Percentiles rank a stretch among this genome's conserved stretches.
These are phyloP conservation scores for Dryoscopus gambensis DNA, from an alignment of 2,113 vertebrate genomes.

Conservation along the genomic window DNA sequence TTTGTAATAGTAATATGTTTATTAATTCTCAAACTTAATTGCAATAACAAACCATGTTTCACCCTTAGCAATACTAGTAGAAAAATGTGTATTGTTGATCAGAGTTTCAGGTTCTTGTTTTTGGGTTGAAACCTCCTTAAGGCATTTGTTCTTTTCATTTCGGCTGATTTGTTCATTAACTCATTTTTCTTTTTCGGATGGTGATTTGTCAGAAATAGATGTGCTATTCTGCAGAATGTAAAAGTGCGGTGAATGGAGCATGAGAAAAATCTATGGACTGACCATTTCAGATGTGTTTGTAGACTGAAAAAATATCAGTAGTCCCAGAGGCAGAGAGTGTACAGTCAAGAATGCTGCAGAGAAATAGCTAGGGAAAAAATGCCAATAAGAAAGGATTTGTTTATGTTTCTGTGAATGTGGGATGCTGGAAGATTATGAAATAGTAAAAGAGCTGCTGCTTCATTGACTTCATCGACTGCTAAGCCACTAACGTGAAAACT, in stretches of 20 bases:
- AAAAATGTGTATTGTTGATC: neutral
- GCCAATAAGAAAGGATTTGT: neutral
- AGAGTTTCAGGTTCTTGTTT: neutral
- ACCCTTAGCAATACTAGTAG: neutral
- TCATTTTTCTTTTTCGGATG: neutral
- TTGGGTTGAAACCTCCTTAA: neutral
- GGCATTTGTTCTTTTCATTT: neutral
- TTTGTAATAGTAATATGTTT: neutral
- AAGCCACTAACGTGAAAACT: neutral
- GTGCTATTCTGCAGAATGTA: neutral
- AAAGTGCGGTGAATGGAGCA: neutral
- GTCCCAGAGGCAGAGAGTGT: neutral
- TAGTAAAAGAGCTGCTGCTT: neutral
- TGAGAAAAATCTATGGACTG: neutral
- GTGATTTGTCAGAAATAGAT: neutral
- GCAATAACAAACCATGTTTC: neutral
- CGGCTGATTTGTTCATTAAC: neutral
- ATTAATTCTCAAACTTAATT: neutral
- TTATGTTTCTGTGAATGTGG: neutral
- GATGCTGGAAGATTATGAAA: neutral
- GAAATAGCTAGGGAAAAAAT: neutral
- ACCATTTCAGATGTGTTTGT: neutral
- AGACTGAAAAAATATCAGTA: neutral
- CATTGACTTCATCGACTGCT: neutral
- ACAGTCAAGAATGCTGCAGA: neutral